Evolutionary conservation across 2,888 invertebrate species (phyloP).

Genomic region (Dicyrtomina minuta): DNA sequence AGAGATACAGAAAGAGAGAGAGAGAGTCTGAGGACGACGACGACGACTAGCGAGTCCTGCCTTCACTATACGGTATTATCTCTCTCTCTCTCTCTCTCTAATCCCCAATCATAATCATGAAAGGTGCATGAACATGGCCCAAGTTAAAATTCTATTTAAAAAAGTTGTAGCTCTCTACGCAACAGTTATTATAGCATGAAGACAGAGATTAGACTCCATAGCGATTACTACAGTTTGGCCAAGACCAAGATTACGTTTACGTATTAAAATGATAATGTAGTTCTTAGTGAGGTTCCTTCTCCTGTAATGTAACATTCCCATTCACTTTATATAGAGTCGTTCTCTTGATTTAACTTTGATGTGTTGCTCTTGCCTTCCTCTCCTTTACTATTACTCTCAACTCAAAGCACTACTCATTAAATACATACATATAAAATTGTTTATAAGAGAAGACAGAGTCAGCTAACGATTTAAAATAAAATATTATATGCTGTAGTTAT

Average conservation of each 20-base stretch:
- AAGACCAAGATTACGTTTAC: neutral
- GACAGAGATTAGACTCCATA: neutral
- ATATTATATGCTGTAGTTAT: too few species aligned
- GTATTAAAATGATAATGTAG: slow-evolving; percentile 15
- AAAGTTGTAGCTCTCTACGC: neutral
- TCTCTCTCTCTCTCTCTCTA: too few species aligned
- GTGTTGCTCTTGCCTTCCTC: too few species aligned
- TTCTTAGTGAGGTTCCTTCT: neutral
- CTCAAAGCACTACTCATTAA: neutral
- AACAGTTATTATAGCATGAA: slow-evolving; percentile 19
- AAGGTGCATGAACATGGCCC: slow-evolving; percentile 6
- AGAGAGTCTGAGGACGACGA: too few species aligned
- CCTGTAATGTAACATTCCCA: slow-evolving; percentile 37
- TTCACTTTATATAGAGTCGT: too few species aligned
- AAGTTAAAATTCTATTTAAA: neutral
- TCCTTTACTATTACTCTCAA: neutral
- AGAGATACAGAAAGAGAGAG: too few species aligned
- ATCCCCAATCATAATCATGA: slow-evolving; percentile 12
- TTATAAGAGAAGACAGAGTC: too few species aligned
- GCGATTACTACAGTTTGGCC: neutral
- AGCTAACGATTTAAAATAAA: too few species aligned
- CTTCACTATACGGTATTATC: neutral
- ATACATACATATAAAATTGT: neutral
- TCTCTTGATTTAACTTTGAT: too few species aligned
- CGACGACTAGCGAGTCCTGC: too few species aligned